These are phyloP conservation scores for Pygoscelis antarcticus DNA, from an alignment of 2,113 vertebrate species.

Conservation along the genomic window DNA sequence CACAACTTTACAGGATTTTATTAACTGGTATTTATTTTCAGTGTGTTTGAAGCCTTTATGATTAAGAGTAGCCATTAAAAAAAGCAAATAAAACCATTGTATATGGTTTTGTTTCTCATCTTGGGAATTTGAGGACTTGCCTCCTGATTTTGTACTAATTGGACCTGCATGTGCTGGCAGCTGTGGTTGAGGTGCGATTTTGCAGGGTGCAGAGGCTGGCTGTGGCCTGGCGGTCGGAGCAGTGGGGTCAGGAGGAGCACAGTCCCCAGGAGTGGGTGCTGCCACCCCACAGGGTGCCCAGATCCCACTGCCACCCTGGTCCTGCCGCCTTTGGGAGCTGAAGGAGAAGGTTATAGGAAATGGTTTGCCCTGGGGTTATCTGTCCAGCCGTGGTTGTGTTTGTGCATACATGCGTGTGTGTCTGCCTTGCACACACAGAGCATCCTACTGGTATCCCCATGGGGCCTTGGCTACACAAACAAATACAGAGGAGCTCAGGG, in stretches of 20 bases:
- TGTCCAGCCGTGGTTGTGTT: background rate
- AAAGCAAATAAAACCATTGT: background rate
- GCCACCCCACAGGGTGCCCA: background rate
- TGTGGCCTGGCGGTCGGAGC: background rate
- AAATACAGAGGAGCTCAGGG: background rate
- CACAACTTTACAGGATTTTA: background rate
- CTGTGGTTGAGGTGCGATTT: background rate
- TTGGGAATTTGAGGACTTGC: background rate
- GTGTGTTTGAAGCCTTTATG: background rate
- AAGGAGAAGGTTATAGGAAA: background rate
- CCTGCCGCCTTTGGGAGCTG: background rate
- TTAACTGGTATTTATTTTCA: background rate
- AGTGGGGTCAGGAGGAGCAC: background rate
- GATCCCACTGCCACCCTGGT: background rate
- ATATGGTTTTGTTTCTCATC: background rate
- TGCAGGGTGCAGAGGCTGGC: background rate
- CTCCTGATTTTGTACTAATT: background rate
- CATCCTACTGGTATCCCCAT: background rate
- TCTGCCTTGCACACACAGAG: background rate
- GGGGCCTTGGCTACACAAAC: background rate
- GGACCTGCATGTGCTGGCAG: background rate
- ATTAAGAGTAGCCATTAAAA: background rate
- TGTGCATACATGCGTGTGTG: background rate
- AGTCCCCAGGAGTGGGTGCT: rapidly evolving
- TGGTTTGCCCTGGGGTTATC: background rate